A percentile compares a stretch with the other conserved stretches of the same genome.
These are phyloP conservation scores for Gymnarchus niloticus DNA, from an alignment of 2,113 vertebrate species.

Conservation along the genomic window DNA sequence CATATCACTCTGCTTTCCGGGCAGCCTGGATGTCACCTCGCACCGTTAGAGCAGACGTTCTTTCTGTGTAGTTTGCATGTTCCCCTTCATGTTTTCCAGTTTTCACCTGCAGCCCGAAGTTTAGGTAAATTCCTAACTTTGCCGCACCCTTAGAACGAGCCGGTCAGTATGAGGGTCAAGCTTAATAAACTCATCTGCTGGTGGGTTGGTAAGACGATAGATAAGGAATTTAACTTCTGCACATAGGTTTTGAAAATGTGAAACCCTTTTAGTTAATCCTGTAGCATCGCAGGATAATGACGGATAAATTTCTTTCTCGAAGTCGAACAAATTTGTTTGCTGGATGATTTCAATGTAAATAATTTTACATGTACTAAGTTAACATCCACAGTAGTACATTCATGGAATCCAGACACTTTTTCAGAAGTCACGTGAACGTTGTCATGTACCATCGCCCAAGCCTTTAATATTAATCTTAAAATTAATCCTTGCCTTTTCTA, in stretches of 20 bases:
- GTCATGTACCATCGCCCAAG: not conserved
- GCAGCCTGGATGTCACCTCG: too few species aligned
- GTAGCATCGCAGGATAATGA: not conserved
- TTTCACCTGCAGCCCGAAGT: not conserved
- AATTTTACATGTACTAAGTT: not conserved
- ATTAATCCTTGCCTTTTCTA: not conserved
- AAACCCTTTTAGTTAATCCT: not conserved
- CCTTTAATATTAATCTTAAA: conserved; percentile 3
- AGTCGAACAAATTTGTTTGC: not conserved
- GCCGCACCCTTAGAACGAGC: not conserved
- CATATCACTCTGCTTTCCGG: too few species aligned
- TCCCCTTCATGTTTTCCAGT: too few species aligned
- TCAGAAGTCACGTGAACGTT: not conserved
- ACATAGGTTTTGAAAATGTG: not conserved
- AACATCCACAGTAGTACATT: not conserved
- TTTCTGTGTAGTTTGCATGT: too few species aligned
- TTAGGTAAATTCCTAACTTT: not conserved
- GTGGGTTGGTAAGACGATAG: not conserved
- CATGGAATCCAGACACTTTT: not conserved
- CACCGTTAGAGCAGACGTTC: too few species aligned
- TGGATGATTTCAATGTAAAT: not conserved
- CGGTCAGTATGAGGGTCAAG: not conserved
- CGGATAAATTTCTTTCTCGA: not conserved
- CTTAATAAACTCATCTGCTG: not conserved
- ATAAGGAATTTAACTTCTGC: too few species aligned